Evolutionary conservation across 2,888 invertebrate genomes (phyloP).

Genomic region (Ametastegia equiseti): DNA sequence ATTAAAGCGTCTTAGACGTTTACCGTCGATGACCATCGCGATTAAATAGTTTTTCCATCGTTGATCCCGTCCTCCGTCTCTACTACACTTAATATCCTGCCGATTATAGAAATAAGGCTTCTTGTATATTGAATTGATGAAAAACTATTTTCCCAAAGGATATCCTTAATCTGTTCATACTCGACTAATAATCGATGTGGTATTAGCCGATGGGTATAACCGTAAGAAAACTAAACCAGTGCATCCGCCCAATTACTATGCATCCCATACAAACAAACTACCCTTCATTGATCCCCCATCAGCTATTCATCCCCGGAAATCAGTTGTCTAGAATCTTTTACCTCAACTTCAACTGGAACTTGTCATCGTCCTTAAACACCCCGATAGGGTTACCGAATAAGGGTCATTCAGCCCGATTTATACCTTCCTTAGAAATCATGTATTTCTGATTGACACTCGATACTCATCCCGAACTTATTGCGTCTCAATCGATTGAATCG

Average conservation of each 20-base stretch:
- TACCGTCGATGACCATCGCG: conserved; percentile 48
- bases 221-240: conserved; percentile 58
- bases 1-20: conserved; percentile 49
- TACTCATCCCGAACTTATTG: conserved; percentile 60
- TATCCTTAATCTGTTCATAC: conserved; percentile 54
- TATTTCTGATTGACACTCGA: conserved; percentile 73
- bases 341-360: neutral
- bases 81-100: no score
- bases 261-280: neutral
- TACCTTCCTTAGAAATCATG: conserved; percentile 70
- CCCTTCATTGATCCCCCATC: neutral
- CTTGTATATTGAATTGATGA: conserved; percentile 41
- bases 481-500: conserved; percentile 65
- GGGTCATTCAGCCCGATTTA: conserved; percentile 48
- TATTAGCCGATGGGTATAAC: no score
- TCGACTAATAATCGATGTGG: conserved; percentile 49
- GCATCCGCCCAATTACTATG: conserved; percentile 67
- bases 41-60: conserved; percentile 51
- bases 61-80: neutral
- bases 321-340: conserved; percentile 61
- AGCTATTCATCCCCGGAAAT: conserved; percentile 64
- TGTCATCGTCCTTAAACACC: conserved; percentile 51
- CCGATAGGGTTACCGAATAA: conserved; percentile 53
- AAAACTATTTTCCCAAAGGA: conserved; percentile 53
- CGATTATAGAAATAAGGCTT: conserved; percentile 47